Base-by-base conservation (phyloP, 2,888 invertebrate genomes). In the Megamerina dolium region DNA sequence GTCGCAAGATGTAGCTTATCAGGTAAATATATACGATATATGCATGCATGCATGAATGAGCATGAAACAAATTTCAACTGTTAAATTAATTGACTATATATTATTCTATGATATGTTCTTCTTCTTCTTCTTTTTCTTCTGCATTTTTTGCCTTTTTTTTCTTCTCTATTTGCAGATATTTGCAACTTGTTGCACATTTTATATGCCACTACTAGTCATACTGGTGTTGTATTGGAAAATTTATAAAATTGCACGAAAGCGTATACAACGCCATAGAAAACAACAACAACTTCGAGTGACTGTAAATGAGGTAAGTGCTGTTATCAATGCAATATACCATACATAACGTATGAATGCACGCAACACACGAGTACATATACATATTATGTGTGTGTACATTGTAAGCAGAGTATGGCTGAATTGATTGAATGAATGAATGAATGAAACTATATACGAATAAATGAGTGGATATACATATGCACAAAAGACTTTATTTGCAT, bases 141-240 rank as follows among this genome's bases (percentile, higher is more conserved):
- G 5, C 37, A 21, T 29, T 29, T 35, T 5, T 44, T 23, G 6
- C 6, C 13, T 12, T 13, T 14, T 31, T 14, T 32, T 5, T 17
- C 4, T 17, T 10, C 17, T 5, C 17, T 18, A n/a, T 29, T 32
- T 44, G 4, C 43, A 72, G 71, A 67, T 72, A 48, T 96, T 96
- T 72, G 95, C 95, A 44, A 97, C 96, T 12, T 87, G 90, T 72
- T 89, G 92, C 52, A 96, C 97, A 23, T 99, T 99, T 74, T 99
- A 97, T 75, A 85, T 93, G 56, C 99, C 99, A 2, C 78, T 97
- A 21, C 75, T 92, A 50, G 87, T 94, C 50, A 97, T 99, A 66
- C 82, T 97, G 53, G 82, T 91, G 56, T 79, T 99, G 23, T 99
- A 99, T 74, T 94, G 92, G 87, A 93, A 91, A 77, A 97, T 99